Percentiles rank a stretch among this genome's conserved stretches.
Evolutionary conservation across 2,888 invertebrate genomes (phyloP).

Genomic region (Cordilura impudica): DNA sequence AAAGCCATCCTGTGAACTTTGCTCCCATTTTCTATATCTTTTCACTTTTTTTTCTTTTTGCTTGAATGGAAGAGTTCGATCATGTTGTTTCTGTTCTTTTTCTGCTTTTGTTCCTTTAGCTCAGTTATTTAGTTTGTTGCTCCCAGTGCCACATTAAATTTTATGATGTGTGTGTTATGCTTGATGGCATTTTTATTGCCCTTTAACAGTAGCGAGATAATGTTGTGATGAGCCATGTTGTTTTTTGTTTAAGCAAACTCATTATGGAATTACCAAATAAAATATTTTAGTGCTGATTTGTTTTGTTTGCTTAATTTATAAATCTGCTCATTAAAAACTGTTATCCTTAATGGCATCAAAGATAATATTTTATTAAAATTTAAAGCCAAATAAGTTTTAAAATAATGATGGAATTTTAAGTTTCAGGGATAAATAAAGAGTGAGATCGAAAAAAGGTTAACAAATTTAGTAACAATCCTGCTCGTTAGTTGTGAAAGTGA

Average conservation of each 20-base stretch:
- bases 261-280: constrained; percentile 36
- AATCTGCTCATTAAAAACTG: too few species aligned
- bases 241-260: constrained; percentile 25
- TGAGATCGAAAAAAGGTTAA: too few species aligned
- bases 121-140: constrained; percentile 1
- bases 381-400: too few species aligned
- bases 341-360: too few species aligned
- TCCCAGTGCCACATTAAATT: constrained; percentile 45
- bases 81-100: not conserved
- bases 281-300: constrained; percentile 6
- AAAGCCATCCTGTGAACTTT: not conserved
- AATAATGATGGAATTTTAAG: too few species aligned
- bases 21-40: not conserved
- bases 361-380: too few species aligned
- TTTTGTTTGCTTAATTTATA: too few species aligned
- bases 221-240: constrained; percentile 33
- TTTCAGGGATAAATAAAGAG: too few species aligned
- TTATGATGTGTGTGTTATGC: constrained; percentile 28
- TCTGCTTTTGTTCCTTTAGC: not conserved
- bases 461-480: too few species aligned
- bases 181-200: constrained; percentile 52
- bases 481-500: too few species aligned
- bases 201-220: constrained; percentile 41
- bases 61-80: not conserved
- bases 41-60: not conserved